Conservation (phyloP, 2,797 vertebrate species). For the Eremophila alpestris region DNA sequence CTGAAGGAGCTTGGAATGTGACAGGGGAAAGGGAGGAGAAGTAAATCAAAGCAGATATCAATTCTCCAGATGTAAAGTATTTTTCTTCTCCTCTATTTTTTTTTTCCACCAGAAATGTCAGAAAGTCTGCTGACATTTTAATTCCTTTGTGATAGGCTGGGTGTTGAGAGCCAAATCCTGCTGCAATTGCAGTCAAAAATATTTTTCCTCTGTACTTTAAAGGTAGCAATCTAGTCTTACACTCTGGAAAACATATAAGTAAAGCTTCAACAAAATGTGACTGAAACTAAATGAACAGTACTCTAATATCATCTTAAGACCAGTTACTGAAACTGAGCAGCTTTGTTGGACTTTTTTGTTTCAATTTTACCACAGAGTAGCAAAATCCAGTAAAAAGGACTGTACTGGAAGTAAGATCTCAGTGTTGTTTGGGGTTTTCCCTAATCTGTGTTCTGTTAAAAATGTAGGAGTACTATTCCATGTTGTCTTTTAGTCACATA, state of each 20-base stretch:
- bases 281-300: background rate
- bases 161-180: conserved; percentile 26
- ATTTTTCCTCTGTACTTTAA: conserved; percentile 5
- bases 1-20: conserved; percentile 83
- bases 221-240: background rate
- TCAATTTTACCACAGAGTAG: background rate
- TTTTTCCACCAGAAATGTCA: conserved; percentile 76
- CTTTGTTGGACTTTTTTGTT: background rate
- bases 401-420: background rate
- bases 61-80: conserved; percentile 85
- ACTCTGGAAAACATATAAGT: background rate
- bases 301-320: background rate
- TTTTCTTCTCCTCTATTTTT: conserved; percentile 75
- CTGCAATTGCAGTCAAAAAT: background rate
- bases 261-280: background rate
- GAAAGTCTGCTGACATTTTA: conserved; percentile 79
- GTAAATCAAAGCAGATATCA: conserved; percentile 83
- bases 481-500: background rate
- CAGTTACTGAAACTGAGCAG: background rate
- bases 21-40: conserved; percentile 84
- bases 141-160: conserved; percentile 70
- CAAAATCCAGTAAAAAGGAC: background rate
- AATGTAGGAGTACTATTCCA: background rate
- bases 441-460: background rate
- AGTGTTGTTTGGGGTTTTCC: rapidly evolving